These are phyloP conservation scores for Argya squamiceps DNA, from an alignment of 2,797 vertebrate species.

Conservation along the genomic window DNA sequence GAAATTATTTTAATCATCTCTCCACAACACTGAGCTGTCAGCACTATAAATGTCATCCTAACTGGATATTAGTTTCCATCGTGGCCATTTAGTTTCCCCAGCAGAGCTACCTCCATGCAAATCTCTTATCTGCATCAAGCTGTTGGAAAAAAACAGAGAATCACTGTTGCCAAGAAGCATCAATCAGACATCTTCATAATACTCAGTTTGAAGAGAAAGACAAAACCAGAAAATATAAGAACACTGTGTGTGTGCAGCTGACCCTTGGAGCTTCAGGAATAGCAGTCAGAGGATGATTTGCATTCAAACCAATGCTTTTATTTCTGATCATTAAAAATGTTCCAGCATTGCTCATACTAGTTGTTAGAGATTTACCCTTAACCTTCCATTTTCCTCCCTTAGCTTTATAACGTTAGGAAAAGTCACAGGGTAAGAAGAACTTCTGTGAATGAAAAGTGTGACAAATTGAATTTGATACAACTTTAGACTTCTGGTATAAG, in stretches of 20 bases:
- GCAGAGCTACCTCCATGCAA: background rate
- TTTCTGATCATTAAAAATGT: background rate
- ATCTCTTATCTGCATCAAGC: background rate
- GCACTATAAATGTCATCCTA: background rate
- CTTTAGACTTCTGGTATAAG: background rate
- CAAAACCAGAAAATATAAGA: background rate
- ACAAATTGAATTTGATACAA: background rate
- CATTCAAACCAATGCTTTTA: background rate
- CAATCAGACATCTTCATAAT: background rate
- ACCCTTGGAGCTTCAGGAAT: background rate
- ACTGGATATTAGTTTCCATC: slow-evolving; percentile 19
- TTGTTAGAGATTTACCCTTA: background rate
- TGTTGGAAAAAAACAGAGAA: background rate
- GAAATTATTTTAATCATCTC: slow-evolving; percentile 44
- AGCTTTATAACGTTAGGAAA: background rate
- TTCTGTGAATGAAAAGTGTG: background rate
- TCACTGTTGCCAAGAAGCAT: background rate
- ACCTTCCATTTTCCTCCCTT: background rate
- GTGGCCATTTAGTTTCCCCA: slow-evolving; percentile 5
- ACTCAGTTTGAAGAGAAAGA: background rate
- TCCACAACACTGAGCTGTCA: slow-evolving; percentile 12
- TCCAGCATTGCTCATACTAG: background rate
- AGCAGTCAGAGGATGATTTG: background rate
- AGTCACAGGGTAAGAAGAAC: background rate
- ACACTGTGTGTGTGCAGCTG: background rate